phyloP scores from a whole-genome alignment of 2,113 vertebrate genomes.

The Cyanoderma ruficeps region DNA sequence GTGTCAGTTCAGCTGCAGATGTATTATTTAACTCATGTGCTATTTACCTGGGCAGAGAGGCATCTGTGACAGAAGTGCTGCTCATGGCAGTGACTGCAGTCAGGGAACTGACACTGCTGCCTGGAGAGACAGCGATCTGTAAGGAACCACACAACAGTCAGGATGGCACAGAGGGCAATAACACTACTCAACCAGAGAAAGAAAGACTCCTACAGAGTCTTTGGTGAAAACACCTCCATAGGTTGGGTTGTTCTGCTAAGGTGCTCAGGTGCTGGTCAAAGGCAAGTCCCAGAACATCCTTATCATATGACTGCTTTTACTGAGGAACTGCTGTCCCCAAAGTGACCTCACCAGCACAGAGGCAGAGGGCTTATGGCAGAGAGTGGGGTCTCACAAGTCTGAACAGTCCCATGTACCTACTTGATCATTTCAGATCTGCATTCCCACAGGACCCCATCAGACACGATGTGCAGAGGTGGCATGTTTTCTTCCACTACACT shows the following conservation, averaged over 20 bases:
- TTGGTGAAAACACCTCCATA: not conserved
- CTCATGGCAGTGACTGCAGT: conserved; percentile 90
- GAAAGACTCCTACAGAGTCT: not conserved
- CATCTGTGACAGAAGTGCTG: conserved; percentile 81
- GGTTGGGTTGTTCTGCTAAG: not conserved
- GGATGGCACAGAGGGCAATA: not conserved
- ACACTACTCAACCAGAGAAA: not conserved
- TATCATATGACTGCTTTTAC: not conserved
- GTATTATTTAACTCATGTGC: not conserved
- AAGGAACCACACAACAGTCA: not conserved
- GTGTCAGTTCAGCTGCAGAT: not conserved
- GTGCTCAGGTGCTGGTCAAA: not conserved
- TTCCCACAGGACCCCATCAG: not conserved
- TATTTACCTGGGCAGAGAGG: conserved; percentile 81
- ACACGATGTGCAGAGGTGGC: not conserved
- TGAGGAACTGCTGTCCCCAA: not conserved
- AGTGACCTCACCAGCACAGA: not conserved
- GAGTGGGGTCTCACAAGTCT: not conserved
- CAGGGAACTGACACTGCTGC: conserved; percentile 88
- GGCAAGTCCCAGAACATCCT: not conserved
- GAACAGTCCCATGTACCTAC: not conserved
- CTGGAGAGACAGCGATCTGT: conserved; percentile 87
- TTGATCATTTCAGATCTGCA: not conserved
- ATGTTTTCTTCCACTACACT: not conserved
- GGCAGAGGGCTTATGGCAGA: not conserved